These are phyloP conservation scores for Myrmecophaga tridactyla DNA, from an alignment of 2,113 vertebrate genomes.

Conservation along the genomic window DNA sequence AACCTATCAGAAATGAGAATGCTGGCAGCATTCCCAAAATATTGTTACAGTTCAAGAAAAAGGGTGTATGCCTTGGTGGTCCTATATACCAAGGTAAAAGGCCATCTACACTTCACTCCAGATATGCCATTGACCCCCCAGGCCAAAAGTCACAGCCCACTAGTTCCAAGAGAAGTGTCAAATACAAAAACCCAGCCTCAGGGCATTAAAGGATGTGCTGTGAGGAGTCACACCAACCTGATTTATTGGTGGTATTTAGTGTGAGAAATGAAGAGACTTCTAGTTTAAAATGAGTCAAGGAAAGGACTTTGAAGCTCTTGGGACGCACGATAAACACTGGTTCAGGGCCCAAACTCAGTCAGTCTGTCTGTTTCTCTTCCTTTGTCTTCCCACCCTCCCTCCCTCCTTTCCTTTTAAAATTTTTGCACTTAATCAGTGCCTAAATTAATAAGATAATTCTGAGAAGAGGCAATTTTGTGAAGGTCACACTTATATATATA, in stretches of 20 bases:
- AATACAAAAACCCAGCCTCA: background rate
- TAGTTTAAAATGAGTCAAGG: background rate
- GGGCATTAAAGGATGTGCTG: background rate
- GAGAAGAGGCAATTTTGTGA: slow-evolving; percentile 28
- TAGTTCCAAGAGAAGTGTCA: background rate
- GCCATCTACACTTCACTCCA: background rate
- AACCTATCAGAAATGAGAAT: background rate
- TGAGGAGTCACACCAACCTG: background rate
- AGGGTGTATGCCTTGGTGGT: background rate
- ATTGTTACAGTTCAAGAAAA: background rate
- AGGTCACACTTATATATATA: too few relatives aligned
- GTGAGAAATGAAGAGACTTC: slow-evolving; percentile 27
- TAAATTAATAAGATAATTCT: slow-evolving; percentile 44
- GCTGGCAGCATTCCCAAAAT: background rate
- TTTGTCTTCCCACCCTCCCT: background rate
- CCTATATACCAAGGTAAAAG: background rate
- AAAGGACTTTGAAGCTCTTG: background rate
- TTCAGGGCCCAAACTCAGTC: background rate
- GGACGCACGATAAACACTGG: background rate
- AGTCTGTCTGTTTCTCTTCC: too few relatives aligned
- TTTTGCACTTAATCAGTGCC: background rate
- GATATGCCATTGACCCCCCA: background rate
- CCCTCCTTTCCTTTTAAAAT: background rate
- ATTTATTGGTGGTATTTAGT: background rate
- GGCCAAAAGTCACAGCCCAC: background rate